Base-by-base conservation (phyloP, 2,113 vertebrate genomes). In the Corythornis cristatus region DNA sequence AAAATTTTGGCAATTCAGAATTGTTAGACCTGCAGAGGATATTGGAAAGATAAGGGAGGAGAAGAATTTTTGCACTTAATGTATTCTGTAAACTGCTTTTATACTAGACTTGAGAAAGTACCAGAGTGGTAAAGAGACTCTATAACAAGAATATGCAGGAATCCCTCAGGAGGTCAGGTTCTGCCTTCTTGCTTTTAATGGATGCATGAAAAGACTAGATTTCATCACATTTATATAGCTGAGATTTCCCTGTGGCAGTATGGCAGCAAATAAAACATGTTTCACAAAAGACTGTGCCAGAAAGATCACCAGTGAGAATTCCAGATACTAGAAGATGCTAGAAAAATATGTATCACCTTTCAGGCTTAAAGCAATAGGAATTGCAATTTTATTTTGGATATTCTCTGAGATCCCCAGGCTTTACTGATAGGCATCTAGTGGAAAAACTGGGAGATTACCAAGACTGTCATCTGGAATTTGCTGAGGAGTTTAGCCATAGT, bases 281-380 rank as follows among this genome's bases (percentile, higher is more conserved):
- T 84, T 76, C 51, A 62, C 82, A 95, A 88, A 97, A 96, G 65
- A 62, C 65, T 95, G 64, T 73, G 93, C 92, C 93, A 90, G 85
- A 93, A 95, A 76, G 73, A 60, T 82, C 96, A 94, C 87, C 95
- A 96, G 43, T 75, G 75, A 90, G 83, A 93, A 96, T 95, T 97
- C 94, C 94, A 96, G 74, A 77, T 92, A 87, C 76, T 90, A 74
- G 25, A 88, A 80, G 68, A 89, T 87, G 51, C 67, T 95, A 94
- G 94, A 96, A 97, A 97, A 97, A 96, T 83, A 93, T 40, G 48
- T 95, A 95, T 96, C 79, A 66, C 58, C 79, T 97, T 97, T 96
- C 96, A 97, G 79, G 37, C 74, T 96, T 94, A 89, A 95, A 93
- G 91, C 68, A 88, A 76, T 43, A 92, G 81, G 91, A 91, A 94